These are phyloP conservation scores for Leucozona laternaria DNA, from an alignment of 2,888 invertebrate species.

Conservation along the genomic window DNA sequence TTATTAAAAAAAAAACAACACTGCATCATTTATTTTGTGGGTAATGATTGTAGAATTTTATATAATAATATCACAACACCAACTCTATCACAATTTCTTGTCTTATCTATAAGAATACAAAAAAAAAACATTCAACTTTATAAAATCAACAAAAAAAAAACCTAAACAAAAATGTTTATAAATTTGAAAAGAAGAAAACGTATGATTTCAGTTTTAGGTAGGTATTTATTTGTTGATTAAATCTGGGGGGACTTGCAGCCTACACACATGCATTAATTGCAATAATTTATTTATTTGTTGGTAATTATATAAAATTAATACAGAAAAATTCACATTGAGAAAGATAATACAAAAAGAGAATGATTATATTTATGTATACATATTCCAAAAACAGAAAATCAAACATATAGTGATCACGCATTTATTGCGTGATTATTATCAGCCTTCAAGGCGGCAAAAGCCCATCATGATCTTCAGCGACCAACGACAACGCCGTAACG, in stretches of 20 bases:
- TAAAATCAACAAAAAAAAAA: neutral
- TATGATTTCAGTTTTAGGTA: constrained; percentile 8
- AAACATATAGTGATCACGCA: constrained; percentile 55
- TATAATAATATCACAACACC: neutral
- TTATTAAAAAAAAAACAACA: too few species aligned
- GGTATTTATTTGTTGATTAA: too few species aligned
- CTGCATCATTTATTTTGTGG: too few species aligned
- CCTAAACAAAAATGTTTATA: neutral
- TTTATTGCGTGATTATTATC: constrained; percentile 59
- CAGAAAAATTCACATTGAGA: constrained; percentile 6
- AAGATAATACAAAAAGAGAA: constrained; percentile 35
- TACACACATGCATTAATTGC: constrained; percentile 21
- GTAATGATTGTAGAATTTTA: too few species aligned
- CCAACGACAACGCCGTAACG: constrained; percentile 16
- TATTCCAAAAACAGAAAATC: constrained; percentile 46
- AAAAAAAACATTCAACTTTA: neutral
- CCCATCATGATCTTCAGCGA: constrained; percentile 29
- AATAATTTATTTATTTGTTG: constrained; percentile 15
- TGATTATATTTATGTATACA: neutral
- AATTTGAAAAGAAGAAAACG: neutral
- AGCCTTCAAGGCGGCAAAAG: constrained; percentile 23
- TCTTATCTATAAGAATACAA: neutral
- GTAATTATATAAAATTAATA: constrained; percentile 4
- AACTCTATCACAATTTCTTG: constrained; percentile 1
- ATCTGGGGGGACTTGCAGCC: neutral